Evolutionary conservation across 2,888 invertebrate genomes (phyloP).

Genomic region (Tupiocoris notatus): DNA sequence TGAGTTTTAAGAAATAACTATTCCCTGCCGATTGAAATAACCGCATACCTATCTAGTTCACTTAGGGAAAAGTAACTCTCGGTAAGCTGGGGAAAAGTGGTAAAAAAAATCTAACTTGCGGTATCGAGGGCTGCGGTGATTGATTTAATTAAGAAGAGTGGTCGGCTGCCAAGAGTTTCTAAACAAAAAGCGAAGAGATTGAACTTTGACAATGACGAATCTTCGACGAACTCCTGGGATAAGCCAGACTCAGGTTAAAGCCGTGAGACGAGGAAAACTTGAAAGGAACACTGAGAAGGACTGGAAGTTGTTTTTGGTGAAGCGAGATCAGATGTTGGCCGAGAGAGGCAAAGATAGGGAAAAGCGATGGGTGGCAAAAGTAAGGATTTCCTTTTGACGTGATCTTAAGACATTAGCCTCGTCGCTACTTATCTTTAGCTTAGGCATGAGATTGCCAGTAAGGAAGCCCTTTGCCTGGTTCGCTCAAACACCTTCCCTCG

Average conservation of each 20-base stretch:
- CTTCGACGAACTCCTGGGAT: not conserved
- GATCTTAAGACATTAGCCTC: not conserved
- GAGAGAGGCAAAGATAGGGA: not conserved
- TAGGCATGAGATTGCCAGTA: not conserved
- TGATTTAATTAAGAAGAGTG: not conserved
- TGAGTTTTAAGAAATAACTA: too few species aligned
- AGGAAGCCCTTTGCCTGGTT: not conserved
- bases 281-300: not conserved
- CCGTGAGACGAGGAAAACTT: not conserved
- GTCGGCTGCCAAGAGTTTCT: not conserved
- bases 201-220: not conserved
- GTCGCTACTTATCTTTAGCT: not conserved
- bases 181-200: not conserved
- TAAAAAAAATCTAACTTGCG: too few species aligned
- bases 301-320: not conserved
- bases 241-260: too few species aligned
- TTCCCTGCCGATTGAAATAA: too few species aligned
- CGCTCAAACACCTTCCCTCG: not conserved
- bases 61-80: too few species aligned
- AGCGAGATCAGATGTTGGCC: too few species aligned
- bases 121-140: too few species aligned
- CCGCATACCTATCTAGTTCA: too few species aligned
- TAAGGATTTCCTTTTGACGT: not conserved
- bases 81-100: too few species aligned
- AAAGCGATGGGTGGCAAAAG: not conserved